Evolutionary conservation across 2,888 invertebrate species (phyloP), one percentile per base, ranked within the genome.

Genomic region (Microchrysa polita): DNA sequence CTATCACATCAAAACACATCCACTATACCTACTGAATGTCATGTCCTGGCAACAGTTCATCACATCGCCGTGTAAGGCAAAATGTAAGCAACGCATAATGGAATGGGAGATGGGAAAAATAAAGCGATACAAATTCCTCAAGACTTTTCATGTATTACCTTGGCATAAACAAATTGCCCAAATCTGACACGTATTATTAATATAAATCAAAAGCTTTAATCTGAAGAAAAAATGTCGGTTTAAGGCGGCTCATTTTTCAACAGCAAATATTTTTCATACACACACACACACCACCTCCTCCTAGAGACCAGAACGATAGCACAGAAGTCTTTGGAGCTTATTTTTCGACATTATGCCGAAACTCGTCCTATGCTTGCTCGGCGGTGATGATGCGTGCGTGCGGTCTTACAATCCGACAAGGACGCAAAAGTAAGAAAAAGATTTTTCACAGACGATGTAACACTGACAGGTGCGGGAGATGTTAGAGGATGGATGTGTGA

Each of bases 101-200:
- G 12, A 12, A 48, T 2, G 40, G 18, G 18, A 48, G 10, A n/a
- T n/a, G n/a, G n/a, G n/a, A n/a, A 14, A 22, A 34, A 65, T 20
- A 65, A 48, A 48, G 14, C 48, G 55, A 34, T 18, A 53, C 57
- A 55, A 69, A 69, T 69, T 69, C 57, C 57, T 42, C 23, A n/a
- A 69, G 57, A 67, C 40, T 55, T 57, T 34, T 34, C 23, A 55
- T 69, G 57, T 52, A 69, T 65, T 57, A 69, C 69, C 55, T 69
- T 69, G 69, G 69, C 55, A 57, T 69, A 60, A 72, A 72, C 72
- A 72, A 72, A 72, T 72, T 72, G 72, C 60, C 72, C 60, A 72
- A 72, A 72, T 72, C 71, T 71, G 71, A 71, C 72, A 72, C 72
- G 72, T 59, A 72, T 72, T 72, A 72, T 72, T 72, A 72, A 72